Conservation (phyloP, 2,888 invertebrate genomes). For the Trichogramma dendrolimi region DNA sequence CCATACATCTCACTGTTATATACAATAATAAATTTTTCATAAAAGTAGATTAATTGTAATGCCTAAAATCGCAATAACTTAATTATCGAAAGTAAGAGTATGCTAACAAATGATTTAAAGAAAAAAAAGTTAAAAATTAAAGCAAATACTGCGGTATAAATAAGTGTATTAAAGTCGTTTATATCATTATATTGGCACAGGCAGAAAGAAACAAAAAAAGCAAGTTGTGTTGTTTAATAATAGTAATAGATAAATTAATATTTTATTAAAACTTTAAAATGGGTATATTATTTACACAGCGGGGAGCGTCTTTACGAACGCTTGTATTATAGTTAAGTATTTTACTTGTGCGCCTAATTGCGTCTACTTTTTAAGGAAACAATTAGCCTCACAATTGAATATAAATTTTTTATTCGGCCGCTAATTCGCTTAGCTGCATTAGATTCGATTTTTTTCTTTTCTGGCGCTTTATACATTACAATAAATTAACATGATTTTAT, state of each 20-base stretch:
- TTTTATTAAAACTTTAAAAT: slow-evolving; percentile 48
- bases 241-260: slow-evolving; percentile 28
- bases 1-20: slow-evolving; percentile 25
- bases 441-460: too few species aligned
- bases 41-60: slow-evolving; percentile 24
- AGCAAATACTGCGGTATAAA: slow-evolving; percentile 16
- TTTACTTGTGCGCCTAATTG: background rate
- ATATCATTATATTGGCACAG: slow-evolving; percentile 23
- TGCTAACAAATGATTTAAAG: slow-evolving; percentile 25
- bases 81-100: slow-evolving; percentile 25
- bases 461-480: too few species aligned
- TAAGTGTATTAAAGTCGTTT: slow-evolving; percentile 2
- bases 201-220: slow-evolving; percentile 20
- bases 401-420: too few species aligned
- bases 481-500: too few species aligned
- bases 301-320: slow-evolving; percentile 26
- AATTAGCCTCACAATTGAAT: too few species aligned
- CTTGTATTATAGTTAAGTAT: slow-evolving; percentile 8
- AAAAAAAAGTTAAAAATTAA: slow-evolving; percentile 25
- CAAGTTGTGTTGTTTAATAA: slow-evolving; percentile 21
- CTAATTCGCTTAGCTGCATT: too few species aligned
- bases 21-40: slow-evolving; percentile 24
- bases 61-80: slow-evolving; percentile 17
- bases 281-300: slow-evolving; percentile 49
- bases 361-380: too few species aligned